Evolutionary conservation across 2,888 invertebrate species (phyloP).

Genomic region (Cancer borealis): DNA sequence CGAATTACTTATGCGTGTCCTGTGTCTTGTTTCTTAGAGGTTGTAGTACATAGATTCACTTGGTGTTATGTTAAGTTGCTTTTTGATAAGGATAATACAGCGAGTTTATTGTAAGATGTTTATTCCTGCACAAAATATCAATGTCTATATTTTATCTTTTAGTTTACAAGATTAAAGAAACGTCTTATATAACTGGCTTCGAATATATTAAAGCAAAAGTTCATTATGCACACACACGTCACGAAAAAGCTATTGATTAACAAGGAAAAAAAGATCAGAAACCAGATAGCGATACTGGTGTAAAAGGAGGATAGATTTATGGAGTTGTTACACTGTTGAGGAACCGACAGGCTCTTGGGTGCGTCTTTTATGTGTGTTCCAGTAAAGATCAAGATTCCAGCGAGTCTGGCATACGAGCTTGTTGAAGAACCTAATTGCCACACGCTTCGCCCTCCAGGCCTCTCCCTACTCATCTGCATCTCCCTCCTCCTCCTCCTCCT

Average conservation of each 20-base stretch:
- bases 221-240: neutral
- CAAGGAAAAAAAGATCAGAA: neutral
- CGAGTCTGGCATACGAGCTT: constrained; percentile 15
- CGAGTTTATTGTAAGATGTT: too few species aligned
- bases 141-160: too few species aligned
- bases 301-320: neutral
- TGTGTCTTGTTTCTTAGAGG: neutral
- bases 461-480: neutral
- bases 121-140: too few species aligned
- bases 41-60: neutral
- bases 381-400: neutral
- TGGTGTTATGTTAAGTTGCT: too few species aligned
- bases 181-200: neutral
- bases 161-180: too few species aligned
- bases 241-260: neutral
- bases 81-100: too few species aligned
- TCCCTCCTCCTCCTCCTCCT: constrained; percentile 26
- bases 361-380: neutral
- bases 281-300: neutral
- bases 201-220: neutral
- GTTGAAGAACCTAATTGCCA: neutral
- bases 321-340: too few species aligned
- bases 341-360: neutral
- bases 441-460: neutral
- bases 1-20: neutral